These are phyloP conservation scores for Aulostomus chinensis DNA, from an alignment of 2,797 vertebrate genomes.

Conservation along the genomic window DNA sequence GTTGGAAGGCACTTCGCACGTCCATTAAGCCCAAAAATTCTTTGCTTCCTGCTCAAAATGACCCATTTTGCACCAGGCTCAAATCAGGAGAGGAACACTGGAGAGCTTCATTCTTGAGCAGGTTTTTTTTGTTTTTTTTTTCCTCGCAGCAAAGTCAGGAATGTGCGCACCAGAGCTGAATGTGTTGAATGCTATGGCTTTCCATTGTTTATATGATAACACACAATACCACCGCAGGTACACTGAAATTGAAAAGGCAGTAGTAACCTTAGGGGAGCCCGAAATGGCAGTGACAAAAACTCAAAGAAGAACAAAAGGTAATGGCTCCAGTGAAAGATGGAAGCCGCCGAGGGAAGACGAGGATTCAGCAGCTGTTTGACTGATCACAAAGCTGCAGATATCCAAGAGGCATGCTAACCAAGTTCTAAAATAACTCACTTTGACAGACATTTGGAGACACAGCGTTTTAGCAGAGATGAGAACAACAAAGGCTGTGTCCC, in stretches of 20 bases:
- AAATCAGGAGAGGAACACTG: too few species aligned
- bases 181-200: conserved; percentile 4
- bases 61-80: neutral
- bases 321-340: conserved; percentile 14
- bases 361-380: conserved; percentile 42
- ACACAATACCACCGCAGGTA: conserved; percentile 22
- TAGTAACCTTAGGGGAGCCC: conserved; percentile 43
- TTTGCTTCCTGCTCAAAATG: neutral
- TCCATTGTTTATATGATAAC: conserved; percentile 41
- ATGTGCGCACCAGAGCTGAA: neutral
- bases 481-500: conserved; percentile 13
- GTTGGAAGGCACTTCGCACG: too few species aligned
- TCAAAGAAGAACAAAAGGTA: conserved; percentile 25
- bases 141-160: conserved; percentile 13
- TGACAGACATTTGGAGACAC: conserved; percentile 33
- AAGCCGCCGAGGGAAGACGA: conserved; percentile 31
- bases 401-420: conserved; percentile 35
- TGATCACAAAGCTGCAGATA: conserved; percentile 39
- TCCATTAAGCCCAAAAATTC: neutral
- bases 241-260: conserved; percentile 37
- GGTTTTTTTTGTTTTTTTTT: too few species aligned
- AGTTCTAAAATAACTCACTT: conserved; percentile 31
- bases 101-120: too few species aligned
- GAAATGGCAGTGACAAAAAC: conserved; percentile 38
- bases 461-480: neutral